phyloP scores from a whole-genome alignment of 2,797 vertebrate genomes.

The Sebastes hubbsi region DNA sequence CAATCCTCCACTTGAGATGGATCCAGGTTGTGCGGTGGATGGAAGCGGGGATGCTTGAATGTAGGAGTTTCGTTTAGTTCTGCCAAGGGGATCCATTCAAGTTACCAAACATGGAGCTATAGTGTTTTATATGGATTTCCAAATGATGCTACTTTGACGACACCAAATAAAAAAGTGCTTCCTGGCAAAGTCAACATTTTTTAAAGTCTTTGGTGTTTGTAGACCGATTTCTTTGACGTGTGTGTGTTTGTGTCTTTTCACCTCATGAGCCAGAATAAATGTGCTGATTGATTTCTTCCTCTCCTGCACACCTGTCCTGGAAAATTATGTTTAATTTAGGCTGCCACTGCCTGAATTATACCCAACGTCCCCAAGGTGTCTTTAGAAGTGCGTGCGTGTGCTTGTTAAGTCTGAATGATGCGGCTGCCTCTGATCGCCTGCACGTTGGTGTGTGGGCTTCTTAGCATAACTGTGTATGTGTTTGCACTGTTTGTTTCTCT shows the following conservation, averaged over 20 bases:
- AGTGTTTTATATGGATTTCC: slow-evolving; percentile 4
- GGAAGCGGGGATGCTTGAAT: neutral
- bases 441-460: slow-evolving; percentile 9
- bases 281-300: slow-evolving; percentile 30
- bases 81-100: slow-evolving; percentile 34
- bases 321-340: slow-evolving; percentile 42
- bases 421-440: slow-evolving; percentile 4
- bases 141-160: neutral
- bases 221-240: neutral
- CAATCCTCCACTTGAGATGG: neutral
- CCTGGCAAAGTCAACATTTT: neutral
- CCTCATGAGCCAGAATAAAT: slow-evolving; percentile 15
- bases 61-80: slow-evolving; percentile 33
- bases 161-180: neutral
- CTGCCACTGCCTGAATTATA: slow-evolving; percentile 36
- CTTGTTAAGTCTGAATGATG: slow-evolving; percentile 15
- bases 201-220: neutral
- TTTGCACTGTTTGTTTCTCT: slow-evolving; percentile 7
- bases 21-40: slow-evolving; percentile 13
- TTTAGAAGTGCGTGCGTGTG: slow-evolving; percentile 17
- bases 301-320: slow-evolving; percentile 44
- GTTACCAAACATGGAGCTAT: slow-evolving; percentile 9
- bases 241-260: neutral
- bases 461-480: slow-evolving; percentile 16
- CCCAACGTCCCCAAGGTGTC: slow-evolving; percentile 35